Conservation (phyloP, 2,888 invertebrate genomes). For the Hermodice carunculata region DNA sequence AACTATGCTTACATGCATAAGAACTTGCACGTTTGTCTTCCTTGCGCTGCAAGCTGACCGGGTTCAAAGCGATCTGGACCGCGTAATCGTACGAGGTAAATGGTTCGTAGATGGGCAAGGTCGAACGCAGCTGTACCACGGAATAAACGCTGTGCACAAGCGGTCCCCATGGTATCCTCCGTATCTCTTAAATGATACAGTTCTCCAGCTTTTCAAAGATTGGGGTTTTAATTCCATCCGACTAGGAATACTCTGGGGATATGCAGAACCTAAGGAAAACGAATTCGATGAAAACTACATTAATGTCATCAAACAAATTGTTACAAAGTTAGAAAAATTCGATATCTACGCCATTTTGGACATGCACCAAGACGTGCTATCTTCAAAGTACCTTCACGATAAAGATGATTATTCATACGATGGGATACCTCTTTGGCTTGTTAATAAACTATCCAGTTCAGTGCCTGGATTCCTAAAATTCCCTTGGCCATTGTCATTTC, state of each 20-base stretch:
- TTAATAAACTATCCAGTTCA: conserved; percentile 46
- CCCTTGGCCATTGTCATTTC: conserved; percentile 50
- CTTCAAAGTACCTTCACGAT: conserved; percentile 37
- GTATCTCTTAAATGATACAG: conserved; percentile 44
- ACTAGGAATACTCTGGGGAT: conserved; percentile 57
- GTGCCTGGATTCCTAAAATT: conserved; percentile 37
- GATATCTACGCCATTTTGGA: conserved; percentile 54
- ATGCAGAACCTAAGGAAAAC: conserved; percentile 41
- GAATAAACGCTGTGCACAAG: conserved; percentile 52
- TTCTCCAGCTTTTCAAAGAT: conserved; percentile 35
- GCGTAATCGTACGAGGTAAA: conserved; percentile 1
- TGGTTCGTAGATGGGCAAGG: conserved; percentile 45
- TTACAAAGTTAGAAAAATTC: conserved; percentile 54
- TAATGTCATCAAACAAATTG: conserved; percentile 37
- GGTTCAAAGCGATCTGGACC: too few relatives aligned
- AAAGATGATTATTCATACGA: too few relatives aligned
- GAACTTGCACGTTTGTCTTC: too few relatives aligned
- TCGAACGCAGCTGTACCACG: conserved; percentile 50
- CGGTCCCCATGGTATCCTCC: conserved; percentile 45
- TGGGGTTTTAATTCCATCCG: conserved; percentile 59
- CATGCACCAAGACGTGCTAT: conserved; percentile 55
- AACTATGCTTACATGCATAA: too few relatives aligned
- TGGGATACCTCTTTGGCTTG: conserved; percentile 52
- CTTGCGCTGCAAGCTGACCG: too few relatives aligned
- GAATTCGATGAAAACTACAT: conserved; percentile 49